These are phyloP conservation scores for Etia nguti DNA, from an alignment of 2,113 vertebrate genomes.

Conservation along the genomic window DNA sequence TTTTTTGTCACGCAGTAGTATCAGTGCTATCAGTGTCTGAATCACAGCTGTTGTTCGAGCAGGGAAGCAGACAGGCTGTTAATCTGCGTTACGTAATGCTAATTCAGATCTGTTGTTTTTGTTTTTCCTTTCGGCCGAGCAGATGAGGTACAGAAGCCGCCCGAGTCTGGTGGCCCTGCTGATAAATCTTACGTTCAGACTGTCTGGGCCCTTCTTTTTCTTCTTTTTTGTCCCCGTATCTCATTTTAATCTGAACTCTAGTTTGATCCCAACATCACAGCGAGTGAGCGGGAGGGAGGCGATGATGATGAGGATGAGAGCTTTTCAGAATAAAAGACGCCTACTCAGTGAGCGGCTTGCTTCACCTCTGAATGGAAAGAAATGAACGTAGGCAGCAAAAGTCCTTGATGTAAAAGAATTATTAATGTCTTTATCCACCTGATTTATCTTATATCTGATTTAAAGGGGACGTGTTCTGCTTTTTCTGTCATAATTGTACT, in stretches of 20 bases:
- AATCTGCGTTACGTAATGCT: slow-evolving; percentile 20
- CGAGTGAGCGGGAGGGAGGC: neutral
- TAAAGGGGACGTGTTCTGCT: neutral
- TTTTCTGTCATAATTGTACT: neutral
- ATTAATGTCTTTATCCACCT: neutral
- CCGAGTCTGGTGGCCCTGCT: neutral
- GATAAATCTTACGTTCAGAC: neutral
- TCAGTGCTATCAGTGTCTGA: slow-evolving; percentile 11
- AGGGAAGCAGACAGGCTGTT: slow-evolving; percentile 1
- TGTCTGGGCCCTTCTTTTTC: neutral
- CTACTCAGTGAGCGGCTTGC: neutral
- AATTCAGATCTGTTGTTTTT: slow-evolving; percentile 13
- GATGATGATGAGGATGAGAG: neutral
- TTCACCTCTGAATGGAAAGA: neutral
- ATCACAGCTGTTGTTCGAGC: slow-evolving; percentile 31
- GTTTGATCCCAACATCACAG: neutral
- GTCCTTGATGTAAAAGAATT: neutral
- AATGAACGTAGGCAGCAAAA: neutral
- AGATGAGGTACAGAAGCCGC: neutral
- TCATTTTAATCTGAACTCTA: neutral
- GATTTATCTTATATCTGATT: neutral
- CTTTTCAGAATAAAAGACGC: slow-evolving; percentile 3
- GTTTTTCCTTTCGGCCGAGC: neutral
- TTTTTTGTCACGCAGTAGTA: neutral
- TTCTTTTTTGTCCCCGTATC: neutral